Evolutionary conservation across 2,888 invertebrate genomes (phyloP), one percentile per base, ranked within the genome.

Genomic region (Rhagonycha fulva): DNA sequence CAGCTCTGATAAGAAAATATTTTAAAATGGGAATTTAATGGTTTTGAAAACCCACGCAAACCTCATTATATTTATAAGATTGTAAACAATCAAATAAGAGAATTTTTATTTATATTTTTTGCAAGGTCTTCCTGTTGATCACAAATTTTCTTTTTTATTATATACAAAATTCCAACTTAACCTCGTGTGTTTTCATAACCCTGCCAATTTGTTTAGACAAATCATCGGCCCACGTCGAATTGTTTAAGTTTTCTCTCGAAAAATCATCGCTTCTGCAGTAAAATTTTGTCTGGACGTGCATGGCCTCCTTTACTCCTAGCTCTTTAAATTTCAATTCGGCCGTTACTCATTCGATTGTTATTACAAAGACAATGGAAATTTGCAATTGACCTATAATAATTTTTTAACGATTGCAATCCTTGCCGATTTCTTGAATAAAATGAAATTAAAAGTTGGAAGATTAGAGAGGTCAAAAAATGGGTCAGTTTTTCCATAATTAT

Each of bases 401-500:
- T 47, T 47, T 47, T 47, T 47, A n/a, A 47, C n/a, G 2, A 9
- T 1, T 4, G 5, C n/a, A n/a, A 32, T 12, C 32, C 47, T 47
- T n/a, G 47, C n/a, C 47, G 47, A 47, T 47, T 47, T 47, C n/a
- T 47, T n/a, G 32, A 47, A 47, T 47, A 47, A n/a, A 32, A 47
- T n/a, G 32, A 47, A 47, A 47, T 47, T 47, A n/a, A 47, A 47
- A 47, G n/a, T 47, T 47, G n/a, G 47, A 2, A 47, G 47, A 47
- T 47, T 7, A n/a, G 7, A 14, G 28, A 19, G 72, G 72, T 68
- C 72, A 72, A 72, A 10, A 72, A 72, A 66, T 72, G 47, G 72
- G 62, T 68, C 72, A 30, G 14, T 30, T 72, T 68, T 72, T 28
- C 30, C 68, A 68, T 72, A 72, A 72, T 72, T 30, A 66, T 30